A percentile compares a stretch with the other conserved stretches of the same genome.
phyloP scores from a whole-genome alignment of 2,113 vertebrate species.

The Butorides virescens region DNA sequence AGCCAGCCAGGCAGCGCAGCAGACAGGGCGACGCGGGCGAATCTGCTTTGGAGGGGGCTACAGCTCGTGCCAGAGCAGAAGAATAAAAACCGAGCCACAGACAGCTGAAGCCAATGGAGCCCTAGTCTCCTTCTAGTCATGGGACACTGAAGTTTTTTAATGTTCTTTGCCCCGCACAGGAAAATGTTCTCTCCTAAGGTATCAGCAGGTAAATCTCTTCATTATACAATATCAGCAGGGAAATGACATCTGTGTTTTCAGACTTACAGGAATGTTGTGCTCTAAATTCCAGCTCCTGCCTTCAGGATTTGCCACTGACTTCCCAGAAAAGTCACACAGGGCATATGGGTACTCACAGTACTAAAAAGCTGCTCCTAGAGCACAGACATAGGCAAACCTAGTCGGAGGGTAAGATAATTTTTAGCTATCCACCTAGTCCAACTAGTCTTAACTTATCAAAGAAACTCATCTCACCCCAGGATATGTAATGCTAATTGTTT shows the following conservation, averaged over 20 bases:
- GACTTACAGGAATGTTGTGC: neutral
- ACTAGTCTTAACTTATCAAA: neutral
- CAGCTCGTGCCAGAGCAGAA: neutral
- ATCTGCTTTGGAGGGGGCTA: neutral
- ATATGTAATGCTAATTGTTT: neutral
- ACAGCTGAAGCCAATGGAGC: neutral
- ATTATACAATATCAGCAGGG: neutral
- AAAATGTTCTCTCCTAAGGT: neutral
- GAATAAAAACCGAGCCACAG: neutral
- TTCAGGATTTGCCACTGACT: neutral
- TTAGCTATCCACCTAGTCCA: neutral
- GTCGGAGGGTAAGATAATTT: neutral
- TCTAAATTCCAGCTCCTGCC: neutral
- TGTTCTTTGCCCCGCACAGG: neutral
- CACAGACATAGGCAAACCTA: neutral
- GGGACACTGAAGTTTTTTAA: neutral
- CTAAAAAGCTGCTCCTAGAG: neutral
- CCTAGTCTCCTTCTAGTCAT: neutral
- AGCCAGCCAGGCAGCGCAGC: neutral
- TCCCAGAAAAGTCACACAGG: neutral
- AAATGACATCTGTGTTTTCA: neutral
- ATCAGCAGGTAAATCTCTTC: neutral
- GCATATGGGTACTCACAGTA: neutral
- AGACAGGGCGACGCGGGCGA: accelerated
- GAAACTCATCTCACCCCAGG: neutral